Evolutionary conservation across 2,113 vertebrate species (phyloP).

Genomic region (Trinectes maculatus): DNA sequence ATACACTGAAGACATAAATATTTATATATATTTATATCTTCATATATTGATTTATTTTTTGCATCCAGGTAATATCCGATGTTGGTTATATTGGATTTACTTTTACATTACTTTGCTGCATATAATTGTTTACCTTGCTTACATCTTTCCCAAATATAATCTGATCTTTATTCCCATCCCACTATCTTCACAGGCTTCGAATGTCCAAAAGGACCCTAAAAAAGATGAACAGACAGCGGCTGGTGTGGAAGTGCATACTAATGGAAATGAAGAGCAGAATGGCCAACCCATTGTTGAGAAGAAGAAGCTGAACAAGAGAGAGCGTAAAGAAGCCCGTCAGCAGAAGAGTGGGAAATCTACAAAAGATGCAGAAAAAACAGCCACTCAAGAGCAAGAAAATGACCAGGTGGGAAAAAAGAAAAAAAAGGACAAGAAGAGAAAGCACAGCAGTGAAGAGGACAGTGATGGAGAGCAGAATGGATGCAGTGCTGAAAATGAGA

Average conservation of each 20-base stretch:
- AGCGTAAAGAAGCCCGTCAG: slow-evolving; percentile 87
- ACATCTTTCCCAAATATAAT: neutral
- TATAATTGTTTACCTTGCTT: no score
- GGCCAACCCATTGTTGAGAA: slow-evolving; percentile 40
- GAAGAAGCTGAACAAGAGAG: slow-evolving; percentile 86
- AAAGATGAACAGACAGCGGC: slow-evolving; percentile 13
- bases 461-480: slow-evolving; percentile 42
- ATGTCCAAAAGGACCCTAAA: slow-evolving; percentile 12
- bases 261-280: slow-evolving; percentile 40
- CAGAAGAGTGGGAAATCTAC: slow-evolving; percentile 83
- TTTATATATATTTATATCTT: no score
- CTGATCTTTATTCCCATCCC: neutral
- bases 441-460: slow-evolving; percentile 41
- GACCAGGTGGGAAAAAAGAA: slow-evolving; percentile 38
- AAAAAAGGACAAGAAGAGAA: slow-evolving; percentile 69
- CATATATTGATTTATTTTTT: no score
- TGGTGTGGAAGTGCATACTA: slow-evolving; percentile 23
- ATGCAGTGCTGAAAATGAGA: neutral
- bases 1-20: no score
- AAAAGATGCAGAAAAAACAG: slow-evolving; percentile 70
- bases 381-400: slow-evolving; percentile 49
- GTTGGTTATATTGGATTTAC: no score
- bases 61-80: neutral
- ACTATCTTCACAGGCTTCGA: slow-evolving; percentile 31
- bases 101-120: no score